Evolutionary conservation across 23 tunicate genomes (phyloP), one percentile per base, ranked within the genome.

Genomic region (Ascidia mentula): DNA sequence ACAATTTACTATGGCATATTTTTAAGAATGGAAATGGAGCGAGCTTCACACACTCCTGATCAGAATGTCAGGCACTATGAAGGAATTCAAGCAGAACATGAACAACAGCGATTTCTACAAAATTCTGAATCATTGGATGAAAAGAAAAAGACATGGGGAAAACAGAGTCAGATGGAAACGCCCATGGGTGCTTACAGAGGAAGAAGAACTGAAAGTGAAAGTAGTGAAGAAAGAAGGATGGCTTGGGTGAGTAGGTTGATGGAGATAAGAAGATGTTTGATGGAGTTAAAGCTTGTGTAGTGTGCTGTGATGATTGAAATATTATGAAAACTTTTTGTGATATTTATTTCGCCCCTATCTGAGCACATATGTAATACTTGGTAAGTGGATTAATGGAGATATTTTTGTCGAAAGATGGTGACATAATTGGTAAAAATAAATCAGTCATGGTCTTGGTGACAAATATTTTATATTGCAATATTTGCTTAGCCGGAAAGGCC

Each of bases 181-280:
- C 65, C 75, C 18, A 33, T 53, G 24, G 84, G 60, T 4, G 34
- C 18, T 26, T 60, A 77, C 76, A 77, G 76, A n/a, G 75, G 65
- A 30, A 82, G 82, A 15, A 77, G 84, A 12, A 82, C 87, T 22
- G 93, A 88, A 78, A 88, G 87, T 45, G 93, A 88, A 77, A 82
- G 87, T 46, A 88, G 91, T 37, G 91, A 87, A 65, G 91, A 87
- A 6, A 39, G 91, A 31, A 79, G 84, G 74, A 72, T 32, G 59
- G 84, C 76, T 34, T n/a, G 91, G 60, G 84, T 80, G 40, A 46
- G 45, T 36, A 46, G 5, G 36, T 42, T 9, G 34, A 12, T n/a
- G n/a, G n/a, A n/a, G n/a, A n/a, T n/a, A n/a, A n/a, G n/a, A n/a
- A n/a, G n/a, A n/a, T n/a, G n/a, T n/a, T n/a, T n/a, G n/a, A n/a